Conservation (phyloP, 2,113 vertebrate species). For the Oxyruncus cristatus region DNA sequence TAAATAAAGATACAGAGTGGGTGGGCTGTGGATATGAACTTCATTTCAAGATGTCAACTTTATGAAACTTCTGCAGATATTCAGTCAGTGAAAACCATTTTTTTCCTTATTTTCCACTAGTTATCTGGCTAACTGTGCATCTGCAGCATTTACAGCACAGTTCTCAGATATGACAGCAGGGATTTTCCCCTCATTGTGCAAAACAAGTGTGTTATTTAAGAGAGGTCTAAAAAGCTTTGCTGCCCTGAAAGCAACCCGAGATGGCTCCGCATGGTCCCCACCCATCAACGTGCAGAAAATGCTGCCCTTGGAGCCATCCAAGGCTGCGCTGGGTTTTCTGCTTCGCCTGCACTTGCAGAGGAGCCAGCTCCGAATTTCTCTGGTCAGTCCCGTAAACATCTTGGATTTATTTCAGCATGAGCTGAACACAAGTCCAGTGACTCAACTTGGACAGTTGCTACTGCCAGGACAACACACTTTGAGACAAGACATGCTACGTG, state of each 20-base stretch:
- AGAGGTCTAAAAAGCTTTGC: neutral
- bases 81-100: neutral
- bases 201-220: neutral
- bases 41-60: neutral
- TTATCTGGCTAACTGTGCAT: neutral
- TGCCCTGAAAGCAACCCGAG: neutral
- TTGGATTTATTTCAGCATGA: constrained; percentile 28
- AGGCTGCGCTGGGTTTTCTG: neutral
- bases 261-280: neutral
- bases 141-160: neutral
- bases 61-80: neutral
- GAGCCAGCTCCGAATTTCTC: neutral
- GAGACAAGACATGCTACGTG: neutral
- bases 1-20: neutral
- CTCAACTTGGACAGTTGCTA: constrained; percentile 30
- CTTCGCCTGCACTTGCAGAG: constrained; percentile 12
- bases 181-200: neutral
- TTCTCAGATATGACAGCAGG: neutral
- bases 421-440: constrained; percentile 24
- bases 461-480: neutral
- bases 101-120: neutral
- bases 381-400: neutral
- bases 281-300: neutral
- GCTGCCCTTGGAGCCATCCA: neutral
- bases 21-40: too few species aligned